Evolutionary conservation across 2,113 vertebrate genomes (phyloP).

Genomic region (Podarcis raffonei): DNA sequence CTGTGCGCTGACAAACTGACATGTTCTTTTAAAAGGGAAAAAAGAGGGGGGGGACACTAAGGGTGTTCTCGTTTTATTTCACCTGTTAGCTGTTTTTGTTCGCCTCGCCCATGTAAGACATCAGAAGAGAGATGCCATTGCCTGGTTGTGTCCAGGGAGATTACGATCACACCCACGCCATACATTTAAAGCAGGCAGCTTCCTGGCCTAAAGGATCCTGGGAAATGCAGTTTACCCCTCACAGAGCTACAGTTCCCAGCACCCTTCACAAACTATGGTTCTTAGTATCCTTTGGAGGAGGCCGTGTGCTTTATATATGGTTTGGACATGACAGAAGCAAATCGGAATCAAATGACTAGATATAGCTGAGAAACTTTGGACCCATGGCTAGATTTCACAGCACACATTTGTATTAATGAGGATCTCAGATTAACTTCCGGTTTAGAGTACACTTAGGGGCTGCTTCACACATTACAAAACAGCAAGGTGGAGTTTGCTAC

Average conservation of each 20-base stretch:
- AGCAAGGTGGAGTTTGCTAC: not conserved
- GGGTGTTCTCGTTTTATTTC: not conserved
- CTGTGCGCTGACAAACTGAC: conserved; percentile 27
- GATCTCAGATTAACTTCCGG: no score
- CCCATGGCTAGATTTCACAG: not conserved
- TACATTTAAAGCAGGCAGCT: no score
- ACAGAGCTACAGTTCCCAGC: no score
- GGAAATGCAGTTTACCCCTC: no score
- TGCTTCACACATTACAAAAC: not conserved
- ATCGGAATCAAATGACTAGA: not conserved
- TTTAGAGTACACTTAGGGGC: not conserved
- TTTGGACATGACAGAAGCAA: not conserved
- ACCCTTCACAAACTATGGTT: no score
- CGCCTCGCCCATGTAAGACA: conserved; percentile 14
- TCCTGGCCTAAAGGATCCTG: no score
- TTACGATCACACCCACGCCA: no score
- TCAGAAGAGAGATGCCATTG: not conserved
- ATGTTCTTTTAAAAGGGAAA: conserved; percentile 7
- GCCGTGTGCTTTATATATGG: no score
- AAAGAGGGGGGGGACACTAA: no score
- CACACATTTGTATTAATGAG: no score
- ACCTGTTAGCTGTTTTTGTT: not conserved
- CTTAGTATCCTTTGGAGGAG: no score
- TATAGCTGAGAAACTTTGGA: not conserved
- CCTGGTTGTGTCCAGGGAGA: not conserved